Conservation (phyloP, 64 coral and sea anemone species). For the Dendronephthya gigantea region DNA sequence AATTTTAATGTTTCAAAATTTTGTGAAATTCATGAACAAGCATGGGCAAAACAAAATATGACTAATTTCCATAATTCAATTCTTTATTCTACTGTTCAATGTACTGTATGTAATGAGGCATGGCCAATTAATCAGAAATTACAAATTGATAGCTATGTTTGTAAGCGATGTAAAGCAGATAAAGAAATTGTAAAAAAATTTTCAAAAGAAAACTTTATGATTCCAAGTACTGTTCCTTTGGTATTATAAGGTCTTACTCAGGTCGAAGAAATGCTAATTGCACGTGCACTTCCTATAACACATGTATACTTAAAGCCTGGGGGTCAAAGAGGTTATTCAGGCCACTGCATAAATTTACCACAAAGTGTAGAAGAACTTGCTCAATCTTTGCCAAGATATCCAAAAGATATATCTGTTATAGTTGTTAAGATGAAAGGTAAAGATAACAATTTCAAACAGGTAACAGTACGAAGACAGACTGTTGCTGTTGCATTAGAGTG, state of each 20-base stretch:
- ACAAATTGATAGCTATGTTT: neutral
- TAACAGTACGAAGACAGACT: neutral
- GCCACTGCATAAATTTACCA: neutral
- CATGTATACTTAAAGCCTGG: neutral
- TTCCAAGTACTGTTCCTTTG: neutral
- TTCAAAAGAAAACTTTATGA: neutral
- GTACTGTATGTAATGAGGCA: constrained; percentile 21
- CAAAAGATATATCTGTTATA: neutral
- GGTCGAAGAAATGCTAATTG: constrained; percentile 15
- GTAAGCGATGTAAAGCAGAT: neutral
- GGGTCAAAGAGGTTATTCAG: neutral
- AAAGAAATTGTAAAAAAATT: neutral
- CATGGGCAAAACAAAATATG: constrained; percentile 24
- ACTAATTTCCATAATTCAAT: constrained; percentile 8
- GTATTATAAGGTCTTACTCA: neutral
- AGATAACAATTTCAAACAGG: neutral
- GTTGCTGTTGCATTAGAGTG: neutral
- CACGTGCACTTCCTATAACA: neutral
- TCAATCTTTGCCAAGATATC: neutral
- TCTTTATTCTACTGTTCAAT: neutral
- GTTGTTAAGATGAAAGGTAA: constrained; percentile 8
- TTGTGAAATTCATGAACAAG: neutral
- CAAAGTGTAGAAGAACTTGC: neutral
- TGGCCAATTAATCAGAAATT: constrained; percentile 18
- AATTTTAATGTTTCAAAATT: neutral